Evolutionary conservation across 37 sponge, comb jelly and placozoan genomes (phyloP), one percentile per base, ranked within the genome.

Genomic region (Corticium candelabrum): DNA sequence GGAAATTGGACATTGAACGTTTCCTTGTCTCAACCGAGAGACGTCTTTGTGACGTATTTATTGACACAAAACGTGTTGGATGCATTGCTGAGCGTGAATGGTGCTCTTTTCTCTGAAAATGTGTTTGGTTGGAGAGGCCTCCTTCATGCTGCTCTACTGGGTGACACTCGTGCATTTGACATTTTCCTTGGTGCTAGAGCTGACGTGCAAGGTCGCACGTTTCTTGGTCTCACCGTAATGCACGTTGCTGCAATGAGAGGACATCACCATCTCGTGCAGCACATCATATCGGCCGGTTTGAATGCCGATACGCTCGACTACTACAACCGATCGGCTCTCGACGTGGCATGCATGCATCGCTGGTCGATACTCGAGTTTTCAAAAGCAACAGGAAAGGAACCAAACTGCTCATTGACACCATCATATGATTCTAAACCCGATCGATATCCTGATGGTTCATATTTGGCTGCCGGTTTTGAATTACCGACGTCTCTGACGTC

Each of bases 181-280:
- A 69, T 78, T 3, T 37, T 94, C 27, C 33, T 88, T 33, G 37
- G 37, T 4, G 33, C 32, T 4, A 62, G 81, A 4, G 89, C 86
- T 37, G 91, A 88, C 43, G 81, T 79, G 7, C 80, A 76, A 3
- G 67, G 76, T 1, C 76, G 82, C 1, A 94, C 91, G 0, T 79
- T 80, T 2, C 74, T 90, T 0, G 84, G 82, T 32, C 86, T 87
- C 32, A 94, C 82, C 29, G 35, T 85, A 31, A 79, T 94, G 33
- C 95, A 94, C 41, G 72, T 94, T 3, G 87, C 85, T 29, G 88
- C 91, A 27, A 88, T 90, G 80, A 41, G 73, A n/a, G 95, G 95
- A 1, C 74, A 69, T 34, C 85, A 76, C 68, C 35, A 78, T 57
- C 40, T 86, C 0, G 81, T 90, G 0, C 74, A 38, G 21, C 74